Evolutionary conservation across 2,888 invertebrate genomes (phyloP), one percentile per base, ranked within the genome.

Genomic region (Leptodirus hochenwartii): DNA sequence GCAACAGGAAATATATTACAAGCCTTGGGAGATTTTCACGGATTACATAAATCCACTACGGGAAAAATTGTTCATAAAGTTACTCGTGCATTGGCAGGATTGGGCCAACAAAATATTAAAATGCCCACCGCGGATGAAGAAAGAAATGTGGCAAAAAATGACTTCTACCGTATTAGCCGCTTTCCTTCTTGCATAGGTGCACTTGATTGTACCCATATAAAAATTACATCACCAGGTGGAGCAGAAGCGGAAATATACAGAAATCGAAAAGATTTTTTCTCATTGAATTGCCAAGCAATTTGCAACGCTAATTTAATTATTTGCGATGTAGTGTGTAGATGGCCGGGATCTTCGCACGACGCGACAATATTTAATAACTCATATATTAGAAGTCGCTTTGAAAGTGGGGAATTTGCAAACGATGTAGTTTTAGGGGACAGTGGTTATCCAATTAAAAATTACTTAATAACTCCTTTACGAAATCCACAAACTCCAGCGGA

Each of bases 281-380:
- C 41, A 15, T 24, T 42, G 4, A 45, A 44, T 26, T 38, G 42
- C 17, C 42, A 45, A 34, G 36, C 32, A 4, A 33, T 43, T 5
- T 37, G 34, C 10, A 36, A 40, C 26, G 25, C 34, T 9, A 25
- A 27, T n/a, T 20, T 32, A n/a, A n/a, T 17, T 15, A 31, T 39
- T 24, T 5, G 25, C 11, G 29, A 37, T 13, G 33, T 39, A 27
- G 34, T 36, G 3, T 34, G 31, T 5, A 12, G 44, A 22, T 46
- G 45, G 43, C 44, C 45, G n/a, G 46, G 46, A 10, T 39, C 40
- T 5, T 30, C 35, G 3, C 44, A 46, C 32, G 47, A 50, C 31
- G 29, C 30, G n/a, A 44, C 39, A 6, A 44, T 48, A 12, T 48
- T 49, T 33, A 41, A 44, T 27, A 41, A 45, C 36, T 43, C 38